Evolutionary conservation across 2,888 invertebrate genomes (phyloP), one percentile per base, ranked within the genome.

Genomic region (Cremastobaeus sp.): DNA sequence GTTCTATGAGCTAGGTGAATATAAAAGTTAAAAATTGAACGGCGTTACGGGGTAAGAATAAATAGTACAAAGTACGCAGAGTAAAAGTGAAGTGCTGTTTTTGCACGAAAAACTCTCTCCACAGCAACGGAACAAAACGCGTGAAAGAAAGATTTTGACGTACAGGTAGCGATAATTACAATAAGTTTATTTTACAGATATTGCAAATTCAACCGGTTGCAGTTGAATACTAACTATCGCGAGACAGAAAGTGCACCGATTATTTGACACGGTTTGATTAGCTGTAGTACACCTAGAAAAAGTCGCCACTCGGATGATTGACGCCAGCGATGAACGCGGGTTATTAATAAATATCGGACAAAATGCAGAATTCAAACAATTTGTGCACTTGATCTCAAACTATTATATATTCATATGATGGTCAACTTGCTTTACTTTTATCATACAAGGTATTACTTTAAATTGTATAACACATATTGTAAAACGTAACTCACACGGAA

Each of bases 401-500:
- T 52, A 12, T 41, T 48, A 64, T 70, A 70, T 55, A 71, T 50
- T n/a, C 62, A 43, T 62, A 37, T 47, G 64, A 57, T 30, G 59
- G 52, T 65, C 64, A 71, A 71, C 71, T 71, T 45, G 71, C 39
- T 20, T 65, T 62, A 71, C 50, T 52, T 65, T 21, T 65, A 65
- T 65, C 11, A 71, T 71, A 71, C 71, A 71, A 71, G 45, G 43
- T 45, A 47, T 65, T 65, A 52, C 39, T 64, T 65, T 41, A 47
- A 65, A 71, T 55, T 64, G 52, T 65, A 21, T 57, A 72, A 72
- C 71, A 72, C 45, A 59, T 72, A 72, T 37, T 57, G 65, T 72
- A 65, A 69, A 69, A 65, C 68, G 45, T 64, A 69, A 74, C 64
- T 74, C 62, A 71, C 68, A 69, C 68, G 76, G 65, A 50, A 76